Evolutionary conservation across 2,113 vertebrate species (phyloP), one percentile per base, ranked within the genome.

Genomic region (Dermatemys mawii): DNA sequence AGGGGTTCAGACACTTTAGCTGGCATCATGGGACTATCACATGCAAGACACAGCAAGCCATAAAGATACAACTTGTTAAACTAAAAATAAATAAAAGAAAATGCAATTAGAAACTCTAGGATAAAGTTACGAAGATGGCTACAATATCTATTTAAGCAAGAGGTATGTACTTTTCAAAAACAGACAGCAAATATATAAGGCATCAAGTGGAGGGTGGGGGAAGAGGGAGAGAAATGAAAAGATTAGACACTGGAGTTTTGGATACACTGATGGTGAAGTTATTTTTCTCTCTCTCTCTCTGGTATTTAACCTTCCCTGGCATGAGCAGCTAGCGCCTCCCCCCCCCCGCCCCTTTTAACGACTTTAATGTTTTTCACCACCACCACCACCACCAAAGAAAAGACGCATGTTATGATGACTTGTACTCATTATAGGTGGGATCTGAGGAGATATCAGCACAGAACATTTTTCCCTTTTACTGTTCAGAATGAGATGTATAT

Each of bases 121-220:
- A 95, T 97, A 97, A 96, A 97, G 96, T 97, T 97, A 97, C 97
- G 94, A 96, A 98, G 90, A 97, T 97, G 97, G 98, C 96, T 97
- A 94, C 85, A 93, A 96, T 97, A 97, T 97, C 97, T 97, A 95
- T 96, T 97, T 96, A 95, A 97, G 95, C 81, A 84, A 95, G 90
- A 96, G 78, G 88, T 89, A 81, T 70, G 87, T 84, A 73, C 60
- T 96, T 93, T 91, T 90, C 82, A 92, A 87, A 98, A 95, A 78
- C 80, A 94, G 96, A 85, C 88, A 90, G 93, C 82, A 79, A 96
- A 92, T 87, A 98, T 88, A 97, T 78, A 97, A 93, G 94, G 96
- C 95, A 96, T 54, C 88, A 80, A 89, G 85, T 49, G 93, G 67
- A 63, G 94, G 95, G 91, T n/a, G 86, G 95, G 84, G 89, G 41